phyloP scores from a whole-genome alignment of 2,888 invertebrate genomes.

The Brenthis hecate region DNA sequence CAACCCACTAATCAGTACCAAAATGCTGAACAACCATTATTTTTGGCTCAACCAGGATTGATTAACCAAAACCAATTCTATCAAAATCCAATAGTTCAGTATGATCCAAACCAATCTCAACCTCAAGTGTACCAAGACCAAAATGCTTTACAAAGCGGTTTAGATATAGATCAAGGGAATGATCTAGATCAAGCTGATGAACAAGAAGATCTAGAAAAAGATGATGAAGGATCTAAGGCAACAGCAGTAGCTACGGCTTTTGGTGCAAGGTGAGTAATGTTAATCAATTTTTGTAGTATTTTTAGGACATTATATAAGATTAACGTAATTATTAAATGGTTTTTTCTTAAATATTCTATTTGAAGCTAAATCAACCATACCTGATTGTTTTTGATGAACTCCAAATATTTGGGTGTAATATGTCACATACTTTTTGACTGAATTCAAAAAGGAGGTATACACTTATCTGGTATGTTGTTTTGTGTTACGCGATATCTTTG shows the following conservation, averaged over 20 bases:
- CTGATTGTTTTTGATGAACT: too few species aligned
- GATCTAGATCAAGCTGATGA: conserved; percentile 59
- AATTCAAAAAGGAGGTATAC: too few species aligned
- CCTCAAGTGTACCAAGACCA: conserved; percentile 41
- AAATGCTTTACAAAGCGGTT: conserved; percentile 59
- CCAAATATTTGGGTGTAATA: too few species aligned
- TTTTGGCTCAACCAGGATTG: conserved; percentile 40
- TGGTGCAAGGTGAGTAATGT: conserved; percentile 65
- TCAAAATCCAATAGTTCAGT: conserved; percentile 40
- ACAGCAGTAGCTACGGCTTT: conserved; percentile 74
- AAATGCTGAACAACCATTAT: conserved; percentile 43
- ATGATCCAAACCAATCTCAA: conserved; percentile 38
- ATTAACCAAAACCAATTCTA: conserved; percentile 46
- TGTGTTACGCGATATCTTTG: too few species aligned
- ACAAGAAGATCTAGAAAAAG: conserved; percentile 49
- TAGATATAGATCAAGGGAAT: conserved; percentile 68
- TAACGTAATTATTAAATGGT: too few species aligned
- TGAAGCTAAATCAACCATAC: too few species aligned
- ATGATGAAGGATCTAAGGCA: conserved; percentile 52
- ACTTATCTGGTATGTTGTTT: too few species aligned
- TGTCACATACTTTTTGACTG: too few species aligned
- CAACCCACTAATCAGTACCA: conserved; percentile 40
- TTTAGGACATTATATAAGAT: too few species aligned
- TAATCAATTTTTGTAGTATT: conserved; percentile 6
- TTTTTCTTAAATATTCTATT: too few species aligned